Evolutionary conservation across 1,140 invertebrate species (phyloP).

Genomic region (Drosophila lacertosa): DNA sequence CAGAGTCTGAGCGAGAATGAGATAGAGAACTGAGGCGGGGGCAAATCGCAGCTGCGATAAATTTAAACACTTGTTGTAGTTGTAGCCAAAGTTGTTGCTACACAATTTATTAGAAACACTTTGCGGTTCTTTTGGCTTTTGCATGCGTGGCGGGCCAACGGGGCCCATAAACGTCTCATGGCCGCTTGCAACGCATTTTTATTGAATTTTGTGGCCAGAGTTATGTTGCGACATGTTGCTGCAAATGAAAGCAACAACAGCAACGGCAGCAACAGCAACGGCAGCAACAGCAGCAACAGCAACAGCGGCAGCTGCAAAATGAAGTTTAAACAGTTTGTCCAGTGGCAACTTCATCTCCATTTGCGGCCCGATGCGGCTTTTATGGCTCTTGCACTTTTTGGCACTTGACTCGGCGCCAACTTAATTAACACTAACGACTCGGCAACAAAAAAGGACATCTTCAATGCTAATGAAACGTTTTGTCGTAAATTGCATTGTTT

Average conservation of each 20-base stretch:
- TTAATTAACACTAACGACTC: slow-evolving; percentile 75
- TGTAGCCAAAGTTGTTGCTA: slow-evolving; percentile 57
- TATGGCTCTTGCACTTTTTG: slow-evolving; percentile 45
- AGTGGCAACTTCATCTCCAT: slow-evolving; percentile 13
- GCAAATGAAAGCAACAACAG: not conserved
- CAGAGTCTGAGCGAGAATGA: not conserved
- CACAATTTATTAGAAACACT: slow-evolving; percentile 79
- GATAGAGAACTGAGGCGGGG: not conserved
- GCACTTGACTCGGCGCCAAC: slow-evolving; percentile 71
- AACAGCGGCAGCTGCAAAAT: too few relatives aligned
- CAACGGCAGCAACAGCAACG: not conserved
- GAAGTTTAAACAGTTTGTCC: not conserved
- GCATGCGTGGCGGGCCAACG: slow-evolving; percentile 55
- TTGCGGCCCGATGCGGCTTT: slow-evolving; percentile 6
- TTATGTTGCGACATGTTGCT: slow-evolving; percentile 33
- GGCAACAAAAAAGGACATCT: slow-evolving; percentile 7
- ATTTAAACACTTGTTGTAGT: slow-evolving; percentile 81
- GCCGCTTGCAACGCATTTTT: slow-evolving; percentile 53
- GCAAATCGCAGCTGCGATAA: slow-evolving; percentile 71
- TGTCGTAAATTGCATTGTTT: slow-evolving; percentile 78
- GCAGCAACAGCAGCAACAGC: not conserved
- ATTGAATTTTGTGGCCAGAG: slow-evolving; percentile 66
- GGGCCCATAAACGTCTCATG: slow-evolving; percentile 33
- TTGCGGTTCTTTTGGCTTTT: slow-evolving; percentile 72
- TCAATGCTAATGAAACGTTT: slow-evolving; percentile 76